Base-by-base conservation (phyloP, 2,797 vertebrate genomes). In the Gambelia wislizenii region DNA sequence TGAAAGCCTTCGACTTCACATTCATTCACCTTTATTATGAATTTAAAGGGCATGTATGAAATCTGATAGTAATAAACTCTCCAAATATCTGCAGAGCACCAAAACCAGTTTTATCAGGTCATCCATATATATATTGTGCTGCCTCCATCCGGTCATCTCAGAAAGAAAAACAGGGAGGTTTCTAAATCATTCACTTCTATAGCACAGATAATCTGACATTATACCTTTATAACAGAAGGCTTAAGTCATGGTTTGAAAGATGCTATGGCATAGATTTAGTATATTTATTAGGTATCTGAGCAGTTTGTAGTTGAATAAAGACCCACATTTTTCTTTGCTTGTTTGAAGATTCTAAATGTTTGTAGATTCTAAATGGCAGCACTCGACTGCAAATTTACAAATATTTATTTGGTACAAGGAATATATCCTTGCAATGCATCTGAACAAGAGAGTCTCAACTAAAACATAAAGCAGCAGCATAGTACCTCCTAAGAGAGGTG, bases 401-500 rank as follows among this genome's bases (percentile, higher is more conserved):
- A 64, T 6, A 2, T 52, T 10, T 81, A n/a, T 88, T 77, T 81
- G 0, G 47, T 54, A 76, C 4, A 42, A 81, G 84, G 18, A 54
- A 79, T 18, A 12, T 75, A 14, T 42, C 59, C 49, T 52, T 0
- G n/a, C 78, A 89, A n/a, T 33, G 25, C 9, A n/a, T 9, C 52
- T 87, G 79, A 30, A 83, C 91, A 91, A 52, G 88, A 49, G 86
- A 83, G 77, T 59, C 5, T 49, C 52, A 72, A 1, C 33, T 30
- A 81, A 84, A 94, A 85, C 42, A 86, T 76, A 92, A 92, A 94
- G 89, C 33, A 92, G 83, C 20, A 93, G 47, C 47, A 77, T 83
- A 87, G 96, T 98, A 99, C 99, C 99, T 98, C 96, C 97, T 97
- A 95, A 99, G 97, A 93, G 98, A 98, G 82, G 98, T 96, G 81